phyloP scores from a whole-genome alignment of 1,140 invertebrate genomes.

The Drosophila lowei region DNA sequence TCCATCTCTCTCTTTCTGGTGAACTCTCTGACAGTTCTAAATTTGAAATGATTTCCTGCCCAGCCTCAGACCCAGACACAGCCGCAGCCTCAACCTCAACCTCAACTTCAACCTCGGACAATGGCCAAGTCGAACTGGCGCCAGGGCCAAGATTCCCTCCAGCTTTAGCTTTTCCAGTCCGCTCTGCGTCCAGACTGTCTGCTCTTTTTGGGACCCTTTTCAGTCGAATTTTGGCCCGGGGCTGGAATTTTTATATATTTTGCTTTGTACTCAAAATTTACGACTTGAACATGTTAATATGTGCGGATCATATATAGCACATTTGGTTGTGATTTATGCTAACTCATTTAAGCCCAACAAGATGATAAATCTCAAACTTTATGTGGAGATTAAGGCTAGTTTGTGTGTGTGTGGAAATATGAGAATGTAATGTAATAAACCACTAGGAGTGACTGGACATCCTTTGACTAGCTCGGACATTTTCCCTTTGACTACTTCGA shows the following conservation, averaged over 20 bases:
- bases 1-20: too few relatives aligned
- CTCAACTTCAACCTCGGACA: too few relatives aligned
- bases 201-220: conserved; percentile 6
- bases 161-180: not conserved
- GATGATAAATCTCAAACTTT: conserved; percentile 48
- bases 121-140: conserved; percentile 19
- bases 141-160: conserved; percentile 3
- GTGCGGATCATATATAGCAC: conserved; percentile 47
- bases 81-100: too few relatives aligned
- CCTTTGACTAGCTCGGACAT: too few relatives aligned
- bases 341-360: conserved; percentile 48
- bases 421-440: not conserved
- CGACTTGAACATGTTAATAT: conserved; percentile 67
- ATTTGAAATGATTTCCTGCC: conserved; percentile 37
- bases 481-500: too few relatives aligned
- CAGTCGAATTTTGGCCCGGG: conserved; percentile 25
- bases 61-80: not conserved
- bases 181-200: conserved; percentile 4
- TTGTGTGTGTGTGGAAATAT: not conserved
- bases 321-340: conserved; percentile 64
- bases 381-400: conserved; percentile 28
- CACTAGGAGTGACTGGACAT: too few relatives aligned
- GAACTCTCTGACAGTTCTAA: conserved; percentile 8
- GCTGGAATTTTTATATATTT: conserved; percentile 44
- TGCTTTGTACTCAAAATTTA: conserved; percentile 52